Evolutionary conservation across 2,113 vertebrate genomes (phyloP), one percentile per base, ranked within the genome.

Genomic region (Laticauda laticaudata): DNA sequence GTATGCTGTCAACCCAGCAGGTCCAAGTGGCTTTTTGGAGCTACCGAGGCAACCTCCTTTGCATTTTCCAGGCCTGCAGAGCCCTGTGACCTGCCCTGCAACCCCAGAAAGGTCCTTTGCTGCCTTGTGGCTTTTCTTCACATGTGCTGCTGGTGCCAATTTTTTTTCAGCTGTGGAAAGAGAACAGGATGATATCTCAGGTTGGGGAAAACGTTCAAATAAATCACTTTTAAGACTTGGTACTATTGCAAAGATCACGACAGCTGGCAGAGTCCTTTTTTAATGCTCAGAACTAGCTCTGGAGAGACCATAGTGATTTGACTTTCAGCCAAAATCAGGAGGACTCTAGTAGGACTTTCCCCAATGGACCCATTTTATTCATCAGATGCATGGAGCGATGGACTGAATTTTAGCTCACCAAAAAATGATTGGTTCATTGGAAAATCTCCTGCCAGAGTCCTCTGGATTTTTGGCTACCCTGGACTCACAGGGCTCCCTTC

Each of bases 1-100:
- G 92, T 94, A 91, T 56, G 55, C 55, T 14, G 91, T 95, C 93
- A 69, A 90, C 96, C 95, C 94, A 55, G 97, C 86, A 90, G 92
- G 92, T 92, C 93, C 81, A 92, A 91, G 95, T 61, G 86, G 86
- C 55, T 93, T 95, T 85, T 85, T 89, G 90, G 89, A 92, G 11
- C 91, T 45, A 94, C 92, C 88, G 87, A 18, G 64, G 29, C 64
- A 87, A 90, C 91, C 94, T 81, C 34, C 64, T 69, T 34, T n/a
- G 15, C 34, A 39, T 81, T 81, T 81, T 0, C 69, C 69, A 39
- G 14, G n/a, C 69, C 4, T 20, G n/a, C 5, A 20, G 69, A 81
- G 39, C 34, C 18, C 75, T 2, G 34, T 43, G 20, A 43, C 34
- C 81, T 86, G 3, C 54, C 3, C 89, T 39, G 0, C 12, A 0